These are phyloP conservation scores for Erebia aethiops DNA, from an alignment of 2,888 invertebrate genomes.

Conservation along the genomic window DNA sequence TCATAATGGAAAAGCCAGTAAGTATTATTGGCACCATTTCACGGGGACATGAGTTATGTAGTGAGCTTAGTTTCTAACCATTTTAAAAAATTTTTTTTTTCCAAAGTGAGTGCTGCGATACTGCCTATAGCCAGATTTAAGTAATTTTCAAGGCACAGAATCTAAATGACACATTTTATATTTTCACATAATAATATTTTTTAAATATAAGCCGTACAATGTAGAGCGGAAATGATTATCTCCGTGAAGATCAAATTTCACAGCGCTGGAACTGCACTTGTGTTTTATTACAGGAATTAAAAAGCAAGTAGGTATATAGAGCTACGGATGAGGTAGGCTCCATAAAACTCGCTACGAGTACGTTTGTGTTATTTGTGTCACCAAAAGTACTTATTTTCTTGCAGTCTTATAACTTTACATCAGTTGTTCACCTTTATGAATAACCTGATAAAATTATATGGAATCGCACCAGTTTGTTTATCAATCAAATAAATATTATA, in stretches of 20 bases:
- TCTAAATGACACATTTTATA: background rate
- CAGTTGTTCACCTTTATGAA: background rate
- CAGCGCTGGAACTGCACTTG: conserved; percentile 33
- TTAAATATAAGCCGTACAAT: conserved; percentile 29
- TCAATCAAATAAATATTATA: too few relatives aligned
- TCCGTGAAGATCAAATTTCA: conserved; percentile 39
- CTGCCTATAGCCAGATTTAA: too few relatives aligned
- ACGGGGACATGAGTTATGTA: background rate
- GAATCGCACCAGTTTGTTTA: too few relatives aligned
- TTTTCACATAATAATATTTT: conserved; percentile 3
- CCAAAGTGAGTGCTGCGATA: too few relatives aligned
- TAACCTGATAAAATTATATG: background rate
- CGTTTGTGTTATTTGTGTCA: conserved; percentile 23
- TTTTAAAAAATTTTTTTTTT: too few relatives aligned
- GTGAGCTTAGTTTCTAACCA: background rate
- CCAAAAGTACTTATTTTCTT: conserved; percentile 9
- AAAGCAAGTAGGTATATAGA: conserved; percentile 29
- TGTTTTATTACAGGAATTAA: conserved; percentile 40
- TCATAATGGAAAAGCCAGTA: background rate
- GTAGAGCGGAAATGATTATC: conserved; percentile 38
- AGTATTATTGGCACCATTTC: background rate
- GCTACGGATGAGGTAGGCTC: conserved; percentile 16
- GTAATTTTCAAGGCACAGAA: too few relatives aligned
- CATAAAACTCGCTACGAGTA: conserved; percentile 32
- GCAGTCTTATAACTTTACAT: background rate